Evolutionary conservation across 2,797 vertebrate genomes (phyloP).

Genomic region (Synaphobranchus kaupii): DNA sequence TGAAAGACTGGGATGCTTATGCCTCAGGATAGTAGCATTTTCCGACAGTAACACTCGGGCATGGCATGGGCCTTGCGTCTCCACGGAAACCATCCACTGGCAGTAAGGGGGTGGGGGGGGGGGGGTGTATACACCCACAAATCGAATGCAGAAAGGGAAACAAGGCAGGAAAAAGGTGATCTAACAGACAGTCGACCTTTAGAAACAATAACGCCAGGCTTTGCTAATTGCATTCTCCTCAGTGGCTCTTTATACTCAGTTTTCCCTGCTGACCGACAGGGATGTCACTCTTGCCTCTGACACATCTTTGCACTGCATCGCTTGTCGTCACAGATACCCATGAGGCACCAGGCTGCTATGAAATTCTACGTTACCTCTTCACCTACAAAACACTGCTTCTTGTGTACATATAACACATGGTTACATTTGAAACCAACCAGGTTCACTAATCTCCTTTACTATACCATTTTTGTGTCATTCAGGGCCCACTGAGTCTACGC

Average conservation of each 20-base stretch:
- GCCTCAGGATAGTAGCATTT: neutral
- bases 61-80: neutral
- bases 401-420: slow-evolving; percentile 29
- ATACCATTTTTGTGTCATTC: slow-evolving; percentile 49
- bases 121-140: neutral
- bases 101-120: no score
- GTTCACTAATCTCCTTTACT: slow-evolving; percentile 58
- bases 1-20: neutral
- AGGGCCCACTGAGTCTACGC: slow-evolving; percentile 44
- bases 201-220: slow-evolving; percentile 49
- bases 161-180: slow-evolving; percentile 42
- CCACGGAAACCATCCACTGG: neutral
- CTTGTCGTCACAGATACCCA: neutral
- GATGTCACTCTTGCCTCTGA: slow-evolving; percentile 7
- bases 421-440: slow-evolving; percentile 58
- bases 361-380: neutral
- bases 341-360: neutral
- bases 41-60: neutral
- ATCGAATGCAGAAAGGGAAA: neutral
- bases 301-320: slow-evolving; percentile 4
- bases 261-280: no score
- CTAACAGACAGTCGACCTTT: slow-evolving; percentile 50
- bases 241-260: no score
- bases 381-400: slow-evolving; percentile 38
- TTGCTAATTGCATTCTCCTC: no score